Evolutionary conservation across 2,113 vertebrate species (phyloP).

Genomic region (Phrynocephalus versicolor): DNA sequence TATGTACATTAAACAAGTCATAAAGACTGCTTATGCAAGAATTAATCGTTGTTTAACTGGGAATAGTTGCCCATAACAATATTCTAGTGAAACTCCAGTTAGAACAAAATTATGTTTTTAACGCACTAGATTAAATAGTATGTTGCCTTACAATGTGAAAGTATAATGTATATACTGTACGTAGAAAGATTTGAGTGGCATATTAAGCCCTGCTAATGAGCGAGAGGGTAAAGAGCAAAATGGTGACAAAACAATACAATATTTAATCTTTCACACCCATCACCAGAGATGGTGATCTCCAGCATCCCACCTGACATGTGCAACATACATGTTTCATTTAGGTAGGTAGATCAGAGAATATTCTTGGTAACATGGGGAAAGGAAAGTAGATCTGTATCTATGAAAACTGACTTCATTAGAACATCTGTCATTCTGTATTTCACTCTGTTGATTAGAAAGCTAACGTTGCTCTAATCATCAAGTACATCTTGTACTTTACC

Average conservation of each 20-base stretch:
- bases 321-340: background rate
- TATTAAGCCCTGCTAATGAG: background rate
- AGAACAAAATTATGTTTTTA: background rate
- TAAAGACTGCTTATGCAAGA: background rate
- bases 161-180: too few relatives aligned
- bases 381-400: constrained; percentile 4
- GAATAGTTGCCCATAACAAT: background rate
- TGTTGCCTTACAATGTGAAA: background rate
- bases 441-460: constrained; percentile 12
- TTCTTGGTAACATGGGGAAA: background rate
- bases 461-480: constrained; percentile 10
- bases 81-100: background rate
- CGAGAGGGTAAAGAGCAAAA: background rate
- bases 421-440: constrained; percentile 7
- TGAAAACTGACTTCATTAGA: constrained; percentile 8
- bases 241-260: background rate
- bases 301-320: background rate
- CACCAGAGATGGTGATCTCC: background rate
- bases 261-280: background rate
- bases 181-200: too few relatives aligned
- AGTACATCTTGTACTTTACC: constrained; percentile 27
- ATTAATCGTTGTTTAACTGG: background rate
- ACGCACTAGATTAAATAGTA: background rate
- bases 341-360: background rate
- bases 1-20: background rate